phyloP scores from a whole-genome alignment of 2,888 invertebrate genomes.

The Fabriciana adippe region DNA sequence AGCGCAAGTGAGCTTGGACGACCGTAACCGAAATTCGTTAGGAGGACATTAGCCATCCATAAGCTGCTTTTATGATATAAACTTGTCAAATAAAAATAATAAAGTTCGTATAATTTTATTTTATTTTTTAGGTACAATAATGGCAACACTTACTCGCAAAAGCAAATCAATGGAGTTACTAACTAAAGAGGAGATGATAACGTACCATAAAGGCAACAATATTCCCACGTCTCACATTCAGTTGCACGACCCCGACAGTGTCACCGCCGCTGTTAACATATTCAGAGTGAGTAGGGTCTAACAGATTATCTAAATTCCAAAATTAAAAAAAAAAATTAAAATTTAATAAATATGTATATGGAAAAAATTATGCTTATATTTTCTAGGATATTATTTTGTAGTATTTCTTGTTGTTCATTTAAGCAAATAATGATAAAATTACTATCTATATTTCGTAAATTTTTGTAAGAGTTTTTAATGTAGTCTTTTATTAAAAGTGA shows the following conservation, averaged over 20 bases:
- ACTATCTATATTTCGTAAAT: no score
- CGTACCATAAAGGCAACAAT: slow-evolving; percentile 92
- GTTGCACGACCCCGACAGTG: slow-evolving; percentile 97
- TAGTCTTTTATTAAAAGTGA: no score
- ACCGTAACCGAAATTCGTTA: no score
- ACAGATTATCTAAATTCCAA: not conserved
- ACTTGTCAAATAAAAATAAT: not conserved
- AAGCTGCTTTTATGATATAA: not conserved
- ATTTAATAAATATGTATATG: no score
- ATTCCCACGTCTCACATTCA: slow-evolving; percentile 97
- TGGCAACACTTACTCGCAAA: slow-evolving; percentile 92
- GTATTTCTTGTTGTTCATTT: no score
- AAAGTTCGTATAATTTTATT: not conserved
- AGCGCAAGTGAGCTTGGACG: no score
- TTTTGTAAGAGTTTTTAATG: no score
- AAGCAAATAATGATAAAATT: no score
- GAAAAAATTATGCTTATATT: no score
- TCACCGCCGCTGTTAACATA: slow-evolving; percentile 92
- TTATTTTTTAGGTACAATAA: slow-evolving; percentile 84
- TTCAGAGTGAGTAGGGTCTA: slow-evolving; percentile 88
- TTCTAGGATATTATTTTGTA: no score
- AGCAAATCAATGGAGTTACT: slow-evolving; percentile 89
- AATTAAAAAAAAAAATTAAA: no score
- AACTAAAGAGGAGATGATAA: slow-evolving; percentile 96
- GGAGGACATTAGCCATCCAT: no score